Evolutionary conservation across 2,113 vertebrate species (phyloP).

Genomic region (Zosterops borbonicus): DNA sequence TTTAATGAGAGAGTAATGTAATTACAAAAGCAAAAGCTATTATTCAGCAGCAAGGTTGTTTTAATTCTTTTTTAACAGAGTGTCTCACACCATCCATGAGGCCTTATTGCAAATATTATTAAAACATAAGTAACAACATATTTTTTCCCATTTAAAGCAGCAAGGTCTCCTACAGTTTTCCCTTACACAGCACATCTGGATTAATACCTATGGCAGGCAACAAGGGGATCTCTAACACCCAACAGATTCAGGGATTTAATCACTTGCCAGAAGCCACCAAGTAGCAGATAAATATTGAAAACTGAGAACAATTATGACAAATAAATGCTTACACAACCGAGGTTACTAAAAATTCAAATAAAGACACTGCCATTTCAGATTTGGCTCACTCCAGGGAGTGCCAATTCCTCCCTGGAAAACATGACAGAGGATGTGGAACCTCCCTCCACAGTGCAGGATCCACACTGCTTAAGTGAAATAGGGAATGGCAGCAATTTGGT

Average conservation of each 20-base stretch:
- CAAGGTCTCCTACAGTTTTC: neutral
- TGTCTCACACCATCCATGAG: neutral
- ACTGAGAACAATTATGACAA: neutral
- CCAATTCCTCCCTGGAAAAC: neutral
- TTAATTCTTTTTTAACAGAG: neutral
- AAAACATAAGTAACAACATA: neutral
- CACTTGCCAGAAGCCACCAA: neutral
- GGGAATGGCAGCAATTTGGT: accelerated
- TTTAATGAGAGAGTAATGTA: neutral
- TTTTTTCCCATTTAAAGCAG: neutral
- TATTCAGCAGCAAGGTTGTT: neutral
- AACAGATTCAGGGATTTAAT: neutral
- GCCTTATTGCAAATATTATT: neutral
- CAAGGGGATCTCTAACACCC: neutral
- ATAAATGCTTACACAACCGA: neutral
- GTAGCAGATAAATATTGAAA: neutral
- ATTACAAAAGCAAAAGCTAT: neutral
- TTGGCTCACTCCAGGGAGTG: neutral
- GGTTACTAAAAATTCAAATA: neutral
- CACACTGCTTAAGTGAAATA: accelerated
- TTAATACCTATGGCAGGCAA: neutral
- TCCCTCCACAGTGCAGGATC: neutral
- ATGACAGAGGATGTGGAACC: neutral
- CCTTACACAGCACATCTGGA: neutral
- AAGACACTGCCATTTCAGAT: neutral